Percentiles rank a stretch among this genome's conserved stretches.
phyloP scores from a whole-genome alignment of 2,113 vertebrate species.

The Vulpes ferrilata region DNA sequence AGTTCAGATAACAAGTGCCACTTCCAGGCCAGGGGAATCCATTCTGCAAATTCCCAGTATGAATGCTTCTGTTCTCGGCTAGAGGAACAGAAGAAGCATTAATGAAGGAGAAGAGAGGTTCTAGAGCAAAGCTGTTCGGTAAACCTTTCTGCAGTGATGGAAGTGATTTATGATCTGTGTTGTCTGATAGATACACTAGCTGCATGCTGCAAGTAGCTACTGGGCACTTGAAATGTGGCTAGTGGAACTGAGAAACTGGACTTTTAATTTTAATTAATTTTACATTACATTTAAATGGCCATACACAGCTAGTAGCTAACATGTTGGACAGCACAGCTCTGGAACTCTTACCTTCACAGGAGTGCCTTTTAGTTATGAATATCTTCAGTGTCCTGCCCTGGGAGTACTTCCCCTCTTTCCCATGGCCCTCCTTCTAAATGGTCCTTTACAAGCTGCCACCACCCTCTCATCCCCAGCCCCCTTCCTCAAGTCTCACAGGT shows the following conservation, averaged over 20 bases:
- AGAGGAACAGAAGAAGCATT: background rate
- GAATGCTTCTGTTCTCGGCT: constrained; percentile 92
- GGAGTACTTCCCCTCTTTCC: background rate
- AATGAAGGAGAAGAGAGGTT: background rate
- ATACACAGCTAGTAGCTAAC: background rate
- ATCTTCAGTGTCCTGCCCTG: background rate
- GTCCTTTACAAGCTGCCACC: background rate
- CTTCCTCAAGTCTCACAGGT: constrained; percentile 89
- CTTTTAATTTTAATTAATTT: background rate
- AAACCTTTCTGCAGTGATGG: background rate
- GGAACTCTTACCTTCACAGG: background rate
- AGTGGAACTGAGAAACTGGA: background rate
- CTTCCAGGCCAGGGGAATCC: constrained; percentile 90
- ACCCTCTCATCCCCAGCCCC: background rate
- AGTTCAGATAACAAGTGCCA: constrained; percentile 92
- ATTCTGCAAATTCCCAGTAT: constrained; percentile 94
- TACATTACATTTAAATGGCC: background rate
- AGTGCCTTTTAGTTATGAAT: background rate
- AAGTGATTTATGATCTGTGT: background rate
- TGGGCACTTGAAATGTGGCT: background rate
- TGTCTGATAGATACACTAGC: background rate
- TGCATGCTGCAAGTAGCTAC: background rate
- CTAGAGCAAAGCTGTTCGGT: background rate
- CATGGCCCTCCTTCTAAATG: background rate
- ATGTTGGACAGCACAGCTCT: background rate